These are phyloP conservation scores for Thymallus thymallus DNA, from an alignment of 2,113 vertebrate genomes.

Conservation along the genomic window DNA sequence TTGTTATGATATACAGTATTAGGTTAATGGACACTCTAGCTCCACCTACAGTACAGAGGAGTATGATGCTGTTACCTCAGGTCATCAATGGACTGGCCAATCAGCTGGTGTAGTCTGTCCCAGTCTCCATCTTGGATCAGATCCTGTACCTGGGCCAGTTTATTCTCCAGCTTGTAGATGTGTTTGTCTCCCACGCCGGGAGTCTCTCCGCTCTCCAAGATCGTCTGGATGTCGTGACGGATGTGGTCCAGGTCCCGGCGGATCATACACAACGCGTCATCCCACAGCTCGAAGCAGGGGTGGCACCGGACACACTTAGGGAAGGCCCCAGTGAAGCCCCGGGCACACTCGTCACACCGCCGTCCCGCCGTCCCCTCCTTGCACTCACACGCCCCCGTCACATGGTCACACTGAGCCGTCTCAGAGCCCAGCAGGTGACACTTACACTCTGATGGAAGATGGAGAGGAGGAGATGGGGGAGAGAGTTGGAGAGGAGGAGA, in stretches of 20 bases:
- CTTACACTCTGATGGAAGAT: constrained; percentile 72
- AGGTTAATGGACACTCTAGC: too few species aligned
- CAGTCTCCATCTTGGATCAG: constrained; percentile 57
- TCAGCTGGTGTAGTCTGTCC: constrained; percentile 56
- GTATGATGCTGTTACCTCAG: constrained; percentile 62
- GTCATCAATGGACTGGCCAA: constrained; percentile 71
- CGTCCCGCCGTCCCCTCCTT: constrained; percentile 65
- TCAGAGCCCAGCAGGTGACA: constrained; percentile 76
- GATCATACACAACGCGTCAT: constrained; percentile 66
- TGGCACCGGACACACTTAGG: constrained; percentile 78
- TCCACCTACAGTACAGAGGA: neutral
- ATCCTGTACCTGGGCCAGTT: constrained; percentile 60
- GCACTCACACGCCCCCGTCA: constrained; percentile 75
- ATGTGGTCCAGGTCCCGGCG: constrained; percentile 61
- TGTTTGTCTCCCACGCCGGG: constrained; percentile 52
- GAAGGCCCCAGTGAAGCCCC: constrained; percentile 78
- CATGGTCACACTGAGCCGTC: constrained; percentile 73
- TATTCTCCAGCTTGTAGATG: constrained; percentile 72
- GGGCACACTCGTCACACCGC: constrained; percentile 75
- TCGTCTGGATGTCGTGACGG: constrained; percentile 42
- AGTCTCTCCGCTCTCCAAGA: constrained; percentile 60
- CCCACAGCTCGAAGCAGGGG: constrained; percentile 83
- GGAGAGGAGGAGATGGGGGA: neutral
- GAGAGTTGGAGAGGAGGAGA: neutral
- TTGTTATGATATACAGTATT: too few species aligned